Evolutionary conservation across 2,888 invertebrate genomes (phyloP).

Genomic region (Cenopis cana): DNA sequence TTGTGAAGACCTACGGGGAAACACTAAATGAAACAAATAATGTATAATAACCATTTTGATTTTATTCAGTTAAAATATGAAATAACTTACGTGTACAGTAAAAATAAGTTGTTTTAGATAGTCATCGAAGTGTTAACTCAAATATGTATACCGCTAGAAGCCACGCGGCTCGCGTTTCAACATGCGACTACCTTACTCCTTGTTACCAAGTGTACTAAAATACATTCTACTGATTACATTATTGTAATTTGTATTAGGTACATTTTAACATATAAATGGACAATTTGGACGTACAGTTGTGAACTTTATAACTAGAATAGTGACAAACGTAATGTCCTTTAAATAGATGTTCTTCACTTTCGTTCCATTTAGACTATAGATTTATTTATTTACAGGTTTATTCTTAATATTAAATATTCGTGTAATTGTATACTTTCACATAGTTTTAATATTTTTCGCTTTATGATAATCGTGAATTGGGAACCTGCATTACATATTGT

Average conservation of each 20-base stretch:
- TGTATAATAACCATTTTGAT: constrained; percentile 82
- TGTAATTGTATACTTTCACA: constrained; percentile 51
- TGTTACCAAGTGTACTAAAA: constrained; percentile 74
- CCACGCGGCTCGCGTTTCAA: constrained; percentile 64
- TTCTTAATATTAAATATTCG: constrained; percentile 54
- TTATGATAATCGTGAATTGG: constrained; percentile 30
- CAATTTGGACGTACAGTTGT: constrained; percentile 86
- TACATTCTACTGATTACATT: constrained; percentile 82
- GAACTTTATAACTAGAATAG: constrained; percentile 68
- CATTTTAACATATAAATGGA: constrained; percentile 83
- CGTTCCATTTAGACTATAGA: constrained; percentile 69
- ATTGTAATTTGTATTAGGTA: constrained; percentile 84
- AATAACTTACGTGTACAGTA: constrained; percentile 85
- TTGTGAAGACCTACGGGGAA: not conserved
- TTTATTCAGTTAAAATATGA: constrained; percentile 85
- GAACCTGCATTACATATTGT: constrained; percentile 23
- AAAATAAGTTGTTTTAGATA: constrained; percentile 83
- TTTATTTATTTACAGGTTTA: constrained; percentile 67
- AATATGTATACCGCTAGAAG: constrained; percentile 63
- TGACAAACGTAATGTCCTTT: constrained; percentile 68
- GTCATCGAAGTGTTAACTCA: constrained; percentile 72
- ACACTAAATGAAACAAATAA: constrained; percentile 58
- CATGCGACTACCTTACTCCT: constrained; percentile 68
- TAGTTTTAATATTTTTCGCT: constrained; percentile 38
- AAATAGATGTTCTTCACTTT: constrained; percentile 73